Evolutionary conservation across 2,797 vertebrate species (phyloP), one percentile per base, ranked within the genome.

Genomic region (Geotrypetes seraphini): DNA sequence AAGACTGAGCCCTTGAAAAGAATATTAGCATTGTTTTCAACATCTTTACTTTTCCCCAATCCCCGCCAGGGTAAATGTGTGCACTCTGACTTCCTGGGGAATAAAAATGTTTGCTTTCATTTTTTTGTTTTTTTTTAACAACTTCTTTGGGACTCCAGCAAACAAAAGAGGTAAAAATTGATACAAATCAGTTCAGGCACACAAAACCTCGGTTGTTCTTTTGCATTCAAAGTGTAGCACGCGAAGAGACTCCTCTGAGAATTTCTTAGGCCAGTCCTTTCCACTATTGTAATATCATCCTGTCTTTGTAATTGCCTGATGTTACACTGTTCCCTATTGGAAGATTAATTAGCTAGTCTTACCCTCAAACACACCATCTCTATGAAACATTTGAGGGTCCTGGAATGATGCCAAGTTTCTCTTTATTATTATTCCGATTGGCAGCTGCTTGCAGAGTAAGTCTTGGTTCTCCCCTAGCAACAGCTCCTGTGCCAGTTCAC

Each of bases 301-400:
- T 42, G 56, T 45, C 52, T 41, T 33, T 53, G 62, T 61, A 65
- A 52, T 62, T 47, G 62, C 65, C 50, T 58, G 60, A 65, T 39
- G 69, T 66, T 69, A 71, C 61, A 60, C 62, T 66, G 65, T 69
- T 69, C 60, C 63, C 61, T 68, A 61, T 72, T 47, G 43, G 60
- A 69, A 71, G 72, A 54, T 68, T 66, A 69, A 60, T 66, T 66
- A 63, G 65, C 50, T 42, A 60, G 66, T 46, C 57, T 50, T 58
- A 57, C 60, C 41, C 55, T 63, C 52, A 35, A 66, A 61, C 60
- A 59, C 62, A 56, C 63, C 65, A 71, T 67, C 59, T 69, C 50
- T 60, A 49, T 50, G 59, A 39, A 61, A 32, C 39, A 57, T 50
- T 53, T 32, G 24, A 52, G 62, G 47, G 63, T 54, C 51, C 57